Percentiles rank a stretch among this genome's conserved stretches.
phyloP scores from a whole-genome alignment of 2,797 vertebrate species.

The Melanotaenia maccullochi region DNA sequence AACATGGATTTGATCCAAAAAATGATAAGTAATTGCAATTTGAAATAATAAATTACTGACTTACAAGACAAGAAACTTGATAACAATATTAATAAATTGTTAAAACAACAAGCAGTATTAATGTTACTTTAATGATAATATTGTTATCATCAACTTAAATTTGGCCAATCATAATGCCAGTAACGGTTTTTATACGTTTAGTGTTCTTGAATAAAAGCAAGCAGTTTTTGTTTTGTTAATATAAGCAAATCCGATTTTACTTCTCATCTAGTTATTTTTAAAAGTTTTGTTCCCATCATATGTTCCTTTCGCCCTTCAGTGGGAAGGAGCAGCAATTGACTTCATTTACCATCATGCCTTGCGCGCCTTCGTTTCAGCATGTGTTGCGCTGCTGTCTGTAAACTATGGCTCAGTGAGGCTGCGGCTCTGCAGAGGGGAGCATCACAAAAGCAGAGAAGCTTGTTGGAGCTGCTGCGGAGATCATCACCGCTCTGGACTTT shows the following conservation, averaged over 20 bases:
- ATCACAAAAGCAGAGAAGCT: conserved; percentile 15
- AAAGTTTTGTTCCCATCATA: not conserved
- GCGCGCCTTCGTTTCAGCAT: conserved; percentile 64
- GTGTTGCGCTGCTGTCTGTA: conserved; percentile 50
- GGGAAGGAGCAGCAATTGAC: conserved; percentile 28
- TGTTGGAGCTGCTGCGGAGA: not conserved
- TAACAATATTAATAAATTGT: not conserved
- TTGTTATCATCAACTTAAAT: not conserved
- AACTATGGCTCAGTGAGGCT: conserved; percentile 77
- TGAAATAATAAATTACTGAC: conserved; percentile 26
- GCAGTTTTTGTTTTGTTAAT: too few relatives aligned
- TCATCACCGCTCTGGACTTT: conserved; percentile 29
- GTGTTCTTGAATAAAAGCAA: too few relatives aligned
- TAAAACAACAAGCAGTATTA: not conserved
- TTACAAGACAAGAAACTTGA: not conserved
- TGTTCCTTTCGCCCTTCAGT: not conserved
- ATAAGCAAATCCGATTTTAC: not conserved
- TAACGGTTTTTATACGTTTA: too few relatives aligned
- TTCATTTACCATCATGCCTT: conserved; percentile 70
- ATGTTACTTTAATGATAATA: not conserved
- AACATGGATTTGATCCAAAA: conserved; percentile 65
- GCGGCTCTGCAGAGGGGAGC: conserved; percentile 36
- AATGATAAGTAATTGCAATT: conserved; percentile 47
- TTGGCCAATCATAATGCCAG: too few relatives aligned
- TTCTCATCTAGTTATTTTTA: not conserved